Percentiles rank a stretch among this genome's conserved stretches.
Conservation (phyloP, 2,113 vertebrate genomes). For the Alouatta palliata region DNA sequence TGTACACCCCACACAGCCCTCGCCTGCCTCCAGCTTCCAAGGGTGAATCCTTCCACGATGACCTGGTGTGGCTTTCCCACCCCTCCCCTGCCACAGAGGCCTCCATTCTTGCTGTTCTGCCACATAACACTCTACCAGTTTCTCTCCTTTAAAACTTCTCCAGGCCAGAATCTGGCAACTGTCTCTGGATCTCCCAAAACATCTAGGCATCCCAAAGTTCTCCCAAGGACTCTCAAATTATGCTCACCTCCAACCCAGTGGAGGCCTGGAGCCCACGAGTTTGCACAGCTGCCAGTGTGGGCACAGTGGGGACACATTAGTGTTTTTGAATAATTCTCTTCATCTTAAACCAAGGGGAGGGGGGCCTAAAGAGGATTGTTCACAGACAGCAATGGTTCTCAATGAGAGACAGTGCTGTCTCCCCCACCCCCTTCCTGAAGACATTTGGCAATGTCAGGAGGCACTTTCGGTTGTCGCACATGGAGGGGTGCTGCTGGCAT, state of each 20-base stretch:
- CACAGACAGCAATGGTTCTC: not conserved
- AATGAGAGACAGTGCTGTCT: not conserved
- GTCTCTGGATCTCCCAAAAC: not conserved
- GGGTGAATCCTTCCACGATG: not conserved
- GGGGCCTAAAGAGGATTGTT: not conserved
- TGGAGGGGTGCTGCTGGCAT: not conserved
- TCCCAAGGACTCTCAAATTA: not conserved
- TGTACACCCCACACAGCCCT: not conserved
- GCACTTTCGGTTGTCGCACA: not conserved
- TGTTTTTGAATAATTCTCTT: not conserved
- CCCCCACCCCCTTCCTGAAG: not conserved
- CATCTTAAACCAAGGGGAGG: not conserved
- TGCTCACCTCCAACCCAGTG: not conserved
- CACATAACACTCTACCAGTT: not conserved
- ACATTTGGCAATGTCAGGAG: not conserved
- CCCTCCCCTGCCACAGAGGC: fast-evolving
- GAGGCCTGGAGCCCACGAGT: not conserved
- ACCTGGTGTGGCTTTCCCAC: not conserved
- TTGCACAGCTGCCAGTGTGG: no score
- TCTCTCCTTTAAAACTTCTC: not conserved
- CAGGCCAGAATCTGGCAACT: not conserved
- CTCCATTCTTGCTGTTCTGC: not conserved
- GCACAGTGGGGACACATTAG: not conserved
- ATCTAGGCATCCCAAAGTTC: not conserved
- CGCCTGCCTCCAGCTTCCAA: not conserved